Base-by-base conservation (phyloP, 1,140 invertebrate species). In the Drosophila aff. region DNA sequence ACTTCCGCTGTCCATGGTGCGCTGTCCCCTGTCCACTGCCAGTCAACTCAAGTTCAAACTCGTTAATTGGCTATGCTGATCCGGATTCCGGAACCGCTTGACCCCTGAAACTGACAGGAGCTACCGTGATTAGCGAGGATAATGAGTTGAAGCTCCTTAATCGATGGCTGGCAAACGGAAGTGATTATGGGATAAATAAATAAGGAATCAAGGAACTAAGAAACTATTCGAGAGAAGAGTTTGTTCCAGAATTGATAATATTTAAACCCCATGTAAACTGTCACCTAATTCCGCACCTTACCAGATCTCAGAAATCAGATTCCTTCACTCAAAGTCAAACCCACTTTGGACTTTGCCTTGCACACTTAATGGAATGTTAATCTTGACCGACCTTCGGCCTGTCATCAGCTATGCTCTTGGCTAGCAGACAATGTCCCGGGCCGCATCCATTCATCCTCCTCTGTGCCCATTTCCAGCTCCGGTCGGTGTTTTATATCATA, bases 401-500 rank as follows among this genome's bases (percentile, higher is more conserved):
- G 26, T 50, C 68, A 60, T 74, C 36, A 73, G 57, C 55, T 61
- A 74, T 73, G 67, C 68, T 74, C 67, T 74, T 74, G 63, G 41
- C 46, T 7, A n/a, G 28, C 38, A 33, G 64, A 68, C 64, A 69
- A 69, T 68, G 67, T 21, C 44, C 33, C 2, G 64, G 5, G 11
- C 16, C 49, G 44, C 18, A 31, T 38, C 67, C 67, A 57, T 71
- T 73, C 69, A 73, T 46, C 26, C 33, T 36, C 33, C 33, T 57
- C n/a, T 72, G 52, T 33, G 36, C 69, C 68, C 67, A 55, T 53
- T 69, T 43, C 38, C 46, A 28, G 63, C 59, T 59, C 63, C 81
- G 57, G 76, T 82, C 81, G 81, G 71, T 82, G 71, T 79, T 81
- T 81, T 78, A 80, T 89, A 89, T 89, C 84, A 84, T 89, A 89